Evolutionary conservation across 2,888 invertebrate genomes (phyloP), one percentile per base, ranked within the genome.

Genomic region (Lymantria dispar): DNA sequence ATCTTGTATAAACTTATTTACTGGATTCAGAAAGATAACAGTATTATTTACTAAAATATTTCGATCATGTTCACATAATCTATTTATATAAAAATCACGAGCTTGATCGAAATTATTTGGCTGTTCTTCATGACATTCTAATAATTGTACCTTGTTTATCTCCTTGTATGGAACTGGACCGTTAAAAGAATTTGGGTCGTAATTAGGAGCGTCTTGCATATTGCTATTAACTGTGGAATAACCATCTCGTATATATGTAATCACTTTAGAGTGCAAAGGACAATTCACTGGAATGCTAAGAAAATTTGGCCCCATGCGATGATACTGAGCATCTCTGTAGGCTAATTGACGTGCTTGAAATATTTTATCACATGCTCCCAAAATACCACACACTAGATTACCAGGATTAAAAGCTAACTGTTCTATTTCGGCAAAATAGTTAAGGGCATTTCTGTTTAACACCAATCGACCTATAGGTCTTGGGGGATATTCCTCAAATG

Each of bases 201-300:
- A 99, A 83, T 98, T 98, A 1, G 98, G 98, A 3, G 96, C 95
- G 22, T 95, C 96, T 38, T 93, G 94, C 81, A 96, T 96, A 76
- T 98, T 98, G 65, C 95, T 94, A 38, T 92, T 89, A n/a, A 94
- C 91, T 29, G 94, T 93, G 90, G 95, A 94, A 9, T 92, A 89
- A 0, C 98, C 98, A 79, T 98, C 98, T 33, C 98, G 93, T 81
- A 98, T 97, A 75, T 96, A 98, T 74, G 96, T 95, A 56, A 90
- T 85, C 46, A 85, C 88, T 31, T 91, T 78, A 7, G 92, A 92
- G 69, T 93, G 87, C 84, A 95, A 96, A 0, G 99, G 98, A 80
- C 98, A 98, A 84, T 99, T 99, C 29, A 99, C 97, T 0, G 98
- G 96, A 39, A 99, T 92, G 76, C 97, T 98, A 58, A 95, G 92